These are phyloP conservation scores for Platycnemis pennipes DNA, from an alignment of 2,888 invertebrate genomes.

Conservation along the genomic window DNA sequence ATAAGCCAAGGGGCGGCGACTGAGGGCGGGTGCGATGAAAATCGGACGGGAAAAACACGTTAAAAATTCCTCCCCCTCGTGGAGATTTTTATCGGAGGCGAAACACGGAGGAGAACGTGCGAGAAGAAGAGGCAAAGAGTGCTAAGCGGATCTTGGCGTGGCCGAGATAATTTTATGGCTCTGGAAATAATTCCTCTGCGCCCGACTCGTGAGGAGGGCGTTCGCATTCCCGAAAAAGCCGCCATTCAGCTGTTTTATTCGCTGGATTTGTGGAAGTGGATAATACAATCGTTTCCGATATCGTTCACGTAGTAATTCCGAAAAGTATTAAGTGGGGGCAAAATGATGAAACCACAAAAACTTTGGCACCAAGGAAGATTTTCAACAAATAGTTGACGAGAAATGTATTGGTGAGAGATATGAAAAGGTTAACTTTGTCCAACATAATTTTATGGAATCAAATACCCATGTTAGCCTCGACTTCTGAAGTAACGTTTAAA, in stretches of 20 bases:
- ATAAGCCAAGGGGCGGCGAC: neutral
- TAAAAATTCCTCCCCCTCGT: neutral
- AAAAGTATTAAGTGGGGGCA: neutral
- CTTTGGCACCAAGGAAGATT: neutral
- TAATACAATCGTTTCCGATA: neutral
- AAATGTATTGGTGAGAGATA: neutral
- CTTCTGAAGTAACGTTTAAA: too few species aligned
- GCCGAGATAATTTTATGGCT: slow-evolving; percentile 22
- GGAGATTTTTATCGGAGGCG: neutral
- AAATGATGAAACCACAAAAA: neutral
- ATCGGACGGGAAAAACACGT: neutral
- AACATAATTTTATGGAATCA: neutral
- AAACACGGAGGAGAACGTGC: neutral
- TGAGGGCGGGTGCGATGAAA: neutral
- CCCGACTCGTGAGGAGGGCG: neutral
- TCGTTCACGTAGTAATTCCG: neutral
- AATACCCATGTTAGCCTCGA: neutral
- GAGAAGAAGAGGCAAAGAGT: neutral
- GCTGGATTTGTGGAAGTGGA: neutral
- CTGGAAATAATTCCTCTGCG: neutral
- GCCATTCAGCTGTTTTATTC: neutral
- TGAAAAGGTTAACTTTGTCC: neutral
- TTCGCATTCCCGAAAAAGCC: neutral
- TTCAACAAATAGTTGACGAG: neutral
- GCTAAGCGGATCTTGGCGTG: neutral